Evolutionary conservation across 2,113 vertebrate genomes (phyloP).

Genomic region (Rhinopomastus cyanomelas): DNA sequence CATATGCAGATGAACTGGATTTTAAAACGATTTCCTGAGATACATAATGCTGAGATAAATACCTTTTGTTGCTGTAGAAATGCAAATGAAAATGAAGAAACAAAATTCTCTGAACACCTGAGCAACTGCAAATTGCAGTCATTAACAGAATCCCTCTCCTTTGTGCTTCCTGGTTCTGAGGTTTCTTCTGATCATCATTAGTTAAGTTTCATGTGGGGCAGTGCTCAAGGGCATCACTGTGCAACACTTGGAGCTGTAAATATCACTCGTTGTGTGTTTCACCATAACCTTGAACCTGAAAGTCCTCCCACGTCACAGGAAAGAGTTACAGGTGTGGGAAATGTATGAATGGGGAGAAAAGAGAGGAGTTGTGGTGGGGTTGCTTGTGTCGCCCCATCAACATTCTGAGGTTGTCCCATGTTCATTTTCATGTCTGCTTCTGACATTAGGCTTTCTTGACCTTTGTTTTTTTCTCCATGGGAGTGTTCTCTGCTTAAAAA

Average conservation of each 20-base stretch:
- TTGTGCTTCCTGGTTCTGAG: constrained; percentile 18
- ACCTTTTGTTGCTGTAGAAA: constrained; percentile 3
- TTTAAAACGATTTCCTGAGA: constrained; percentile 27
- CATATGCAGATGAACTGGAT: neutral
- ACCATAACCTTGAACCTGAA: neutral
- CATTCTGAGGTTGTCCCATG: neutral
- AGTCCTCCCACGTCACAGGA: neutral
- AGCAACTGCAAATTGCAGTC: constrained; percentile 20
- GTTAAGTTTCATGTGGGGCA: constrained; percentile 14
- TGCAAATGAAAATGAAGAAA: constrained; percentile 37
- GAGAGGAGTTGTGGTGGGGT: neutral
- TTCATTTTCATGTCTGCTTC: neutral
- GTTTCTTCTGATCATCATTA: constrained; percentile 21
- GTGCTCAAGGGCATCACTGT: constrained; percentile 25
- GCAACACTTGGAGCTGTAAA: constrained; percentile 5
- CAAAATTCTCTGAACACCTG: neutral
- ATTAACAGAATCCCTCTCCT: constrained; percentile 5
- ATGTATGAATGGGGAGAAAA: neutral
- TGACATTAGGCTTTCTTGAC: neutral
- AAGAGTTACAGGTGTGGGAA: neutral
- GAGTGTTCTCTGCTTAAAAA: neutral
- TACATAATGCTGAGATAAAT: neutral
- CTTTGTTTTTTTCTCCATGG: neutral
- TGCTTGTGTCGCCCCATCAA: neutral
- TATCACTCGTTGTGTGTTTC: neutral